A percentile compares a stretch with the other conserved stretches of the same genome.
These are phyloP conservation scores for Cacatua alba DNA, from an alignment of 2,113 vertebrate species.

Conservation along the genomic window DNA sequence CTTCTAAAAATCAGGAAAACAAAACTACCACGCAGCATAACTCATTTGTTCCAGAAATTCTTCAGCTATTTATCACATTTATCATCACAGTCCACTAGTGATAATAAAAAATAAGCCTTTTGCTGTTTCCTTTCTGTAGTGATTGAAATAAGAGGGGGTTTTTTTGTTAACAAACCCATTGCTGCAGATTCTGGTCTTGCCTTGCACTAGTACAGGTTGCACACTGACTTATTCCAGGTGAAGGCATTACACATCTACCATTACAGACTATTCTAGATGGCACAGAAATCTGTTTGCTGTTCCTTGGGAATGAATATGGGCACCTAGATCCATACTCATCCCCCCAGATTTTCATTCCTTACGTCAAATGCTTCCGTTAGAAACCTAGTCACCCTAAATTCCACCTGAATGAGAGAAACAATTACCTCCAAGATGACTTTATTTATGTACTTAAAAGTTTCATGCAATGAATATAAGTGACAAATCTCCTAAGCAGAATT, in stretches of 20 bases:
- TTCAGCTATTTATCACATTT: background rate
- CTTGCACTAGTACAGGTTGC: rapidly evolving
- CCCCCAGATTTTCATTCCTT: background rate
- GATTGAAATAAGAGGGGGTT: background rate
- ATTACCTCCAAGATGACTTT: background rate
- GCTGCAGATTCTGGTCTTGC: background rate
- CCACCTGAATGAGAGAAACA: background rate
- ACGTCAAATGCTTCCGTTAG: background rate
- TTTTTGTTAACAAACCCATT: background rate
- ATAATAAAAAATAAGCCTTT: background rate
- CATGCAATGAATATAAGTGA: background rate
- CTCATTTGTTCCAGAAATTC: background rate
- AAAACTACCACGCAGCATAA: background rate
- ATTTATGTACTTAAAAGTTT: background rate
- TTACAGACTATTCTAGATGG: background rate
- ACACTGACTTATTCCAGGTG: background rate
- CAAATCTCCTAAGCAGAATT: background rate
- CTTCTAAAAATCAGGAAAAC: background rate
- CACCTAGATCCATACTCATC: background rate
- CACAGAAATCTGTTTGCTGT: background rate
- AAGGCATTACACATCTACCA: background rate
- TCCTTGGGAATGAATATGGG: background rate
- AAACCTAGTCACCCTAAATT: background rate
- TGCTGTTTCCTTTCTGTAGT: background rate
- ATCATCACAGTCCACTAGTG: background rate